phyloP scores from a whole-genome alignment of 2,113 vertebrate species.

The Pardalotus punctatus region DNA sequence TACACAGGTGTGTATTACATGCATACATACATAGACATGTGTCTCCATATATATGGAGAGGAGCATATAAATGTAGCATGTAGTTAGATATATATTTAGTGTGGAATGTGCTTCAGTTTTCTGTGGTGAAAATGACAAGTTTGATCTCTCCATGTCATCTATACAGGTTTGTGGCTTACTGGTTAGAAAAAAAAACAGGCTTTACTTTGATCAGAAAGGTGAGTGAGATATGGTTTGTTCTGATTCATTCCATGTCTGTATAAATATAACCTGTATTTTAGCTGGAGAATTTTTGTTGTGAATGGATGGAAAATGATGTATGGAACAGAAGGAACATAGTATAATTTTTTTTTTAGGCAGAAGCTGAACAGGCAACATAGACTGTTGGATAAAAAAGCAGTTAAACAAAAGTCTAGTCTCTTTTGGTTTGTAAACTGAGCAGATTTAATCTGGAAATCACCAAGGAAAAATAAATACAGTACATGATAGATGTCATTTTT shows the following conservation, averaged over 20 bases:
- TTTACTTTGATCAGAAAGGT: neutral
- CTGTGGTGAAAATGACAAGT: neutral
- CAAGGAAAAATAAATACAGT: slow-evolving; percentile 54
- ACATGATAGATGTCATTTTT: slow-evolving; percentile 58
- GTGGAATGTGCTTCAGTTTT: neutral
- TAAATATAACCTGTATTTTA: slow-evolving; percentile 30
- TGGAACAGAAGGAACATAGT: neutral
- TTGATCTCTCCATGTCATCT: neutral
- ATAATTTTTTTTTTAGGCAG: neutral
- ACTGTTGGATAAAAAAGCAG: neutral
- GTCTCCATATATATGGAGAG: fast-evolving
- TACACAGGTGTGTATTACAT: neutral
- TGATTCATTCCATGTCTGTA: neutral
- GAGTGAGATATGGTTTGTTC: neutral
- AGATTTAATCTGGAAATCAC: slow-evolving; percentile 59
- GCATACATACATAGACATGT: neutral
- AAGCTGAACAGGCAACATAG: neutral
- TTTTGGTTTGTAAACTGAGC: slow-evolving; percentile 50
- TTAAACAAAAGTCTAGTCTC: neutral
- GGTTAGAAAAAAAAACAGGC: neutral
- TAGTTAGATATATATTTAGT: neutral
- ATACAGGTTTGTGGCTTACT: neutral
- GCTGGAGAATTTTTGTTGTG: neutral
- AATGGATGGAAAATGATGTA: neutral
- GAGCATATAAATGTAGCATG: neutral